Percentiles rank a stretch among this genome's conserved stretches.
These are phyloP conservation scores for Geophilus truncorum DNA, from an alignment of 2,888 invertebrate genomes.

Conservation along the genomic window DNA sequence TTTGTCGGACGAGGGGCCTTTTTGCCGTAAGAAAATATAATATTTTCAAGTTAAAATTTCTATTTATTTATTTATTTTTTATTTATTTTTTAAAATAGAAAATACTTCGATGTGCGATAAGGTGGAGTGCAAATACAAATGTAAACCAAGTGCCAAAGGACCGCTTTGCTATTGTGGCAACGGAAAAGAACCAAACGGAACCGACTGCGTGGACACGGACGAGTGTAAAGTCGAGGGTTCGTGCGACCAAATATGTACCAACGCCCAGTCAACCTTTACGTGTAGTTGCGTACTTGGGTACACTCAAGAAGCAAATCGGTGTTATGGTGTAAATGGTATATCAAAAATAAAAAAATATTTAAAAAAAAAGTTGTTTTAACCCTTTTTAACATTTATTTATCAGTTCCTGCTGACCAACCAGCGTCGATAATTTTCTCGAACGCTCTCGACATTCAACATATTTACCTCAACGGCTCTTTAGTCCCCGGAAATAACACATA, in stretches of 20 bases:
- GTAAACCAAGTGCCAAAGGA: conserved; percentile 65
- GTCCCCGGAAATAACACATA: conserved; percentile 46
- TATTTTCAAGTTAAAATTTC: background rate
- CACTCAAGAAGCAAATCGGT: conserved; percentile 53
- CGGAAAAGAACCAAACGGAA: conserved; percentile 61
- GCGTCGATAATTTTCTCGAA: conserved; percentile 66
- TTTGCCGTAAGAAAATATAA: conserved; percentile 56
- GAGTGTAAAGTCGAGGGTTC: conserved; percentile 67
- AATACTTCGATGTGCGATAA: conserved; percentile 52
- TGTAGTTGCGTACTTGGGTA: background rate
- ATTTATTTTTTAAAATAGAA: conserved; percentile 43
- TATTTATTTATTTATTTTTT: background rate
- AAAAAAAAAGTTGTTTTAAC: background rate
- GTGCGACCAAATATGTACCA: conserved; percentile 69
- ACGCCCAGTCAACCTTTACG: conserved; percentile 50
- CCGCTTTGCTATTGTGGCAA: conserved; percentile 68
- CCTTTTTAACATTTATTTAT: conserved; percentile 38
- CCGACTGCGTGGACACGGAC: conserved; percentile 64
- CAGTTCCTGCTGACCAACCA: conserved; percentile 61
- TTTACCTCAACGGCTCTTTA: conserved; percentile 55
- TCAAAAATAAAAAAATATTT: conserved; percentile 35
- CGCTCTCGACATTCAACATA: conserved; percentile 60
- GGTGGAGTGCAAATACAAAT: conserved; percentile 61
- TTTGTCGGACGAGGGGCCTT: conserved; percentile 65
- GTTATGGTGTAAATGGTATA: conserved; percentile 67